A percentile compares a stretch with the other conserved stretches of the same genome.
Conservation (phyloP, 2,888 invertebrate species). For the Drosophila falleni region DNA sequence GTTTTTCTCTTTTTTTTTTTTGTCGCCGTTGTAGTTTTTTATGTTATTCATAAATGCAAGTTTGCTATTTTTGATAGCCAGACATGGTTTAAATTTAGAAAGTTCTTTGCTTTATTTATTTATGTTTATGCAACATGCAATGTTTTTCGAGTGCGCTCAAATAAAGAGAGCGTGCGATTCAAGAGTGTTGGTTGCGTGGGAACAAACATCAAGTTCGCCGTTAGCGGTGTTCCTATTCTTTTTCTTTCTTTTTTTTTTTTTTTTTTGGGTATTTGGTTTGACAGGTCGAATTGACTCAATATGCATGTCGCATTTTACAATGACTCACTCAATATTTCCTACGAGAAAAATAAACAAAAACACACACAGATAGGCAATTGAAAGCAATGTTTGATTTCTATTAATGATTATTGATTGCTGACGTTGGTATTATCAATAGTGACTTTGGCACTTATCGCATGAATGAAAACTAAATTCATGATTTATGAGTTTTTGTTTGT, state of each 20-base stretch:
- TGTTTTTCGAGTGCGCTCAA: conserved; percentile 33
- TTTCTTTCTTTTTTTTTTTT: conserved; percentile 18
- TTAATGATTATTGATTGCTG: conserved; percentile 69
- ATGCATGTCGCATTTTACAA: conserved; percentile 29
- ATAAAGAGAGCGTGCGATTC: conserved; percentile 54
- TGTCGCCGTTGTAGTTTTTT: conserved; percentile 3
- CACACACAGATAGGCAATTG: conserved; percentile 9
- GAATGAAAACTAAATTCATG: conserved; percentile 49
- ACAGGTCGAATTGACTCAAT: conserved; percentile 29
- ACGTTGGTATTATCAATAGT: conserved; percentile 48
- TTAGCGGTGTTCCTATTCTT: conserved; percentile 14
- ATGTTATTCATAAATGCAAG: conserved; percentile 74
- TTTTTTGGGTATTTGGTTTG: conserved; percentile 1
- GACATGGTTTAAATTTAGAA: conserved; percentile 73
- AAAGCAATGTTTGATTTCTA: conserved; percentile 33
- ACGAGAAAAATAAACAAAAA: conserved; percentile 11
- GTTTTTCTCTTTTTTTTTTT: conserved; percentile 21
- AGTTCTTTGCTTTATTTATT: conserved; percentile 54
- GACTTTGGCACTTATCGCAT: conserved; percentile 32
- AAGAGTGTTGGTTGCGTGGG: conserved; percentile 51
- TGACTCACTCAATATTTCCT: conserved; percentile 52
- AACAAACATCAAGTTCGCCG: conserved; percentile 49
- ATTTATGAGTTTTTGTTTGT: conserved; percentile 27
- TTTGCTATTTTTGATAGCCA: conserved; percentile 61
- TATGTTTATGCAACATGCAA: conserved; percentile 75